phyloP scores from a whole-genome alignment of 2,113 vertebrate genomes.

The Neodon shergylaensis region DNA sequence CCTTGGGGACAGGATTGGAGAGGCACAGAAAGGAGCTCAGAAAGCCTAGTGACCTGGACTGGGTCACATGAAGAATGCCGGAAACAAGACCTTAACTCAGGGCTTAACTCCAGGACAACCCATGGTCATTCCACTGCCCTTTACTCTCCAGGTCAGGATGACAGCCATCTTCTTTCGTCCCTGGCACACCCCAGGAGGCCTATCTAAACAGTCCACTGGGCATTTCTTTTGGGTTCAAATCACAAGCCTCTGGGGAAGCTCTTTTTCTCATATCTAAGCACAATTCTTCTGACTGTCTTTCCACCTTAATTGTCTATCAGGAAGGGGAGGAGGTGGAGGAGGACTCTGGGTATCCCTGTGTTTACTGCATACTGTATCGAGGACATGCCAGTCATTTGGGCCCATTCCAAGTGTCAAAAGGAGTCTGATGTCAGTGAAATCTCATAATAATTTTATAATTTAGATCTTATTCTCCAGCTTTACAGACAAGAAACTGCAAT shows the following conservation, averaged over 20 bases:
- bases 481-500: conserved; percentile 11
- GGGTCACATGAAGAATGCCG: not conserved
- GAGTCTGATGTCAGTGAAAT: conserved; percentile 40
- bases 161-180: not conserved
- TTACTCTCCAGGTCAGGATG: not conserved
- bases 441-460: conserved; percentile 22
- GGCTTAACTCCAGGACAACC: not conserved
- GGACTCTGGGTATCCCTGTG: not conserved
- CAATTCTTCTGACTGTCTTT: conserved; percentile 36
- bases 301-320: not conserved
- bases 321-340: too few species aligned
- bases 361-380: not conserved
- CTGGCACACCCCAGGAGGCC: not conserved
- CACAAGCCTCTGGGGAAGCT: not conserved
- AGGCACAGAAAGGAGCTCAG: not conserved
- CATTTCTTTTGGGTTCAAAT: not conserved
- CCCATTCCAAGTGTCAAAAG: conserved; percentile 28
- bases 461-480: not conserved
- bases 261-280: conserved; percentile 37
- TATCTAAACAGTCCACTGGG: not conserved
- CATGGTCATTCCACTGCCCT: not conserved
- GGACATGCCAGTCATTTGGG: conserved; percentile 12
- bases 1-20: not conserved
- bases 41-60: not conserved
- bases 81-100: not conserved